phyloP scores from a whole-genome alignment of 2,888 invertebrate species.

The Amphipoea lucens region DNA sequence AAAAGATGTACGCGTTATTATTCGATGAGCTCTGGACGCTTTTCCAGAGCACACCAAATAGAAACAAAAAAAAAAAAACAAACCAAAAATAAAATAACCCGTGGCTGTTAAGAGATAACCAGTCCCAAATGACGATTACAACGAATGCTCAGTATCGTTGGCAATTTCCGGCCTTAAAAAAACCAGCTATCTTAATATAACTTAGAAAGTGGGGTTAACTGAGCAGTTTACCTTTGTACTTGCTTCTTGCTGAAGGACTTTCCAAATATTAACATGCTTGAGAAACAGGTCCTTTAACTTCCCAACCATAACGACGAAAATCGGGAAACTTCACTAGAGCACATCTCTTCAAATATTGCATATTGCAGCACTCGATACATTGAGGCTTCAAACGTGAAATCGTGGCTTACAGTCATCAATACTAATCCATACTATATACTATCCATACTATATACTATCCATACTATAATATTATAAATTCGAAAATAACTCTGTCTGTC shows the following conservation, averaged over 20 bases:
- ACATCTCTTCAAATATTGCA: conserved; percentile 14
- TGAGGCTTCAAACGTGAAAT: conserved; percentile 11
- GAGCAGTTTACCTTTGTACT: background rate
- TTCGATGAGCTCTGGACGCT: too few species aligned
- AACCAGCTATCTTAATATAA: background rate
- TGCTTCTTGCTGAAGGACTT: background rate
- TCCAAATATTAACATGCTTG: conserved; percentile 6
- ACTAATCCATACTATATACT: too few species aligned
- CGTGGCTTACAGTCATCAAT: background rate
- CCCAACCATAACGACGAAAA: conserved; percentile 11
- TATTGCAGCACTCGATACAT: background rate
- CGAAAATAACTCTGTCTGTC: too few species aligned
- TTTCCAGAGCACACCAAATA: background rate
- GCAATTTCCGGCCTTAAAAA: background rate
- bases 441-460: too few species aligned
- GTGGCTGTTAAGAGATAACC: background rate
- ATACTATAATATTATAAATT: too few species aligned
- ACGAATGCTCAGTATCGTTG: background rate
- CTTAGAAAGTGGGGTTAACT: background rate
- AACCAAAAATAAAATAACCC: background rate
- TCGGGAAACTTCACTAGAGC: conserved; percentile 17
- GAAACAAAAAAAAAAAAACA: background rate
- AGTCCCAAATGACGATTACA: background rate
- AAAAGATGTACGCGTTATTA: too few species aligned
- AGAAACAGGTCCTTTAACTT: background rate